Conservation (phyloP, 2,888 invertebrate genomes). For the Fabriciana adippe region DNA sequence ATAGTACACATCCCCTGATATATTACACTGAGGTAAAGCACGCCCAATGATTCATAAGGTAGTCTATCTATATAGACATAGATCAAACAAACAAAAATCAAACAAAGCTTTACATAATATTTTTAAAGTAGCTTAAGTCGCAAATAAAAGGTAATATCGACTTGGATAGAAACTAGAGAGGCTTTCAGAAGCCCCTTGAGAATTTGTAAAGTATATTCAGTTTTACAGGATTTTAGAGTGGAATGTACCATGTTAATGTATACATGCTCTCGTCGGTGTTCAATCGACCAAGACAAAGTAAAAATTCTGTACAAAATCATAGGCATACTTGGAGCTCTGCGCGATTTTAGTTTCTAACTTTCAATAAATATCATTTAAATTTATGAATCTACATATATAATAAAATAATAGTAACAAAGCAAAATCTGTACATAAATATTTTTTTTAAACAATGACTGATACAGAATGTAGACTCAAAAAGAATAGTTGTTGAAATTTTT, state of each 20-base stretch:
- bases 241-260: conserved; percentile 3
- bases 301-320: not conserved
- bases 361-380: too few species aligned
- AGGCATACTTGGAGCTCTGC: too few species aligned
- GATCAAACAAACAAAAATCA: not conserved
- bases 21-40: conserved; percentile 34
- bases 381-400: too few species aligned
- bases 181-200: conserved; percentile 58
- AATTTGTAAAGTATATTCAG: conserved; percentile 46
- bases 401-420: too few species aligned
- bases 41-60: conserved; percentile 15
- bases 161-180: conserved; percentile 53
- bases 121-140: conserved; percentile 49
- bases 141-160: conserved; percentile 54
- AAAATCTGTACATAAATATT: too few species aligned
- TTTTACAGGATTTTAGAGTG: conserved; percentile 47
- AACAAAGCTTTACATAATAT: conserved; percentile 12
- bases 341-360: too few species aligned
- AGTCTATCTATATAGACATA: not conserved
- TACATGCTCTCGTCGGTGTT: not conserved
- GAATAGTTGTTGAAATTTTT: too few species aligned
- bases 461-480: too few species aligned
- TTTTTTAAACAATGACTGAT: too few species aligned
- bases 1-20: conserved; percentile 47
- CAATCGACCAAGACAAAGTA: not conserved